phyloP scores from a whole-genome alignment of 2,113 vertebrate genomes.

The Oplegnathus fasciatus region DNA sequence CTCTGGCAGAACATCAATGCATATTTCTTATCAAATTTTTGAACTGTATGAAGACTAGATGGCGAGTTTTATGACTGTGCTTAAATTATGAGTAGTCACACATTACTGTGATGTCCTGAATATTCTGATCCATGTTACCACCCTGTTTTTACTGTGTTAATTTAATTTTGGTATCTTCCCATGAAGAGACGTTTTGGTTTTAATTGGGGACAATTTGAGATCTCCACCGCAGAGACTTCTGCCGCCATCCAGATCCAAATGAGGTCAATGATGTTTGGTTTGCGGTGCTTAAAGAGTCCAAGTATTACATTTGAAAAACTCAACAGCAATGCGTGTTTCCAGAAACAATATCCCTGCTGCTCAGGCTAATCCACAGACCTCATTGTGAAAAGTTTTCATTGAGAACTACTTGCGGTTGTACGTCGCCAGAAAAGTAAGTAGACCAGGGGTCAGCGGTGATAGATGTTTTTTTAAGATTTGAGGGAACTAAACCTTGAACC shows the following conservation, averaged over 20 bases:
- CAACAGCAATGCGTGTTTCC: constrained; percentile 24
- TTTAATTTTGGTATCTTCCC: background rate
- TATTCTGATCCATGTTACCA: background rate
- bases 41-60: background rate
- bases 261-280: constrained; percentile 10
- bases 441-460: background rate
- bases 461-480: background rate
- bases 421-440: constrained; percentile 1
- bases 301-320: constrained; percentile 29
- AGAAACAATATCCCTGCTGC: constrained; percentile 44
- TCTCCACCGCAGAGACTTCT: constrained; percentile 19
- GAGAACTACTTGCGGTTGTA: constrained; percentile 1
- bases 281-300: constrained; percentile 34
- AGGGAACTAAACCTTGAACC: background rate
- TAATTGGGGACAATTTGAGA: constrained; percentile 9
- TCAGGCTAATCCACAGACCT: constrained; percentile 4
- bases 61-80: background rate
- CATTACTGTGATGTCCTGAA: background rate
- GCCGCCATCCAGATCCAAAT: constrained; percentile 18
- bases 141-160: constrained; percentile 2
- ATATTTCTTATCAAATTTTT: constrained; percentile 1
- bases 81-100: background rate
- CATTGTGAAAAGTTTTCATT: background rate
- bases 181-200: constrained; percentile 14
- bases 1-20: constrained; percentile 1